Percentiles rank a stretch among this genome's conserved stretches.
phyloP scores from a whole-genome alignment of 2,888 invertebrate genomes.

The Noctua comes region DNA sequence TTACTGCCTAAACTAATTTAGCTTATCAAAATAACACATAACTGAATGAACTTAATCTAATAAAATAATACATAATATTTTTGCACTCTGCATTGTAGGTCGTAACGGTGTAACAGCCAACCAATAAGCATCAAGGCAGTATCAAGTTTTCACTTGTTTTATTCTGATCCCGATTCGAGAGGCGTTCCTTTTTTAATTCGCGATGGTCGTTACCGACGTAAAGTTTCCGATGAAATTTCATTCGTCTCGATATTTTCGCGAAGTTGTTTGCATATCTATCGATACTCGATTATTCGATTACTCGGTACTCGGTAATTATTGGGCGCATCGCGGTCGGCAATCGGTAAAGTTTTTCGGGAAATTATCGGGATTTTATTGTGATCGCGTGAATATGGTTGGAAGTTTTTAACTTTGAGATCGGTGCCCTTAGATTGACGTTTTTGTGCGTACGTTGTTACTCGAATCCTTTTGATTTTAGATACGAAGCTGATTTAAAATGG shows the following conservation, averaged over 20 bases:
- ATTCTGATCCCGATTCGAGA: constrained; percentile 49
- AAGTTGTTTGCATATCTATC: constrained; percentile 72
- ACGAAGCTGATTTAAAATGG: neutral
- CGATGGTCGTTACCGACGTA: constrained; percentile 55
- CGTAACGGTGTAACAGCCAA: constrained; percentile 61
- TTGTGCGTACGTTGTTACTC: neutral
- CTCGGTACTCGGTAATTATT: constrained; percentile 50
- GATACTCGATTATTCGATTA: constrained; percentile 46
- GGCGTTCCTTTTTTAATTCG: constrained; percentile 55
- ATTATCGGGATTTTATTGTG: constrained; percentile 45
- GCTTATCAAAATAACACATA: no score
- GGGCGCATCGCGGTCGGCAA: constrained; percentile 35
- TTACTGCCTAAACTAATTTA: no score
- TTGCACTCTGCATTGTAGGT: neutral
- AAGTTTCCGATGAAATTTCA: constrained; percentile 66
- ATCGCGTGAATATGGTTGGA: constrained; percentile 16
- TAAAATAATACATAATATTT: no score
- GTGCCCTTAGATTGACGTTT: constrained; percentile 11
- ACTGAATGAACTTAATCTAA: no score
- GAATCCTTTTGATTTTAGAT: neutral
- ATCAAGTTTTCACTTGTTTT: constrained; percentile 62
- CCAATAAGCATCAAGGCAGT: constrained; percentile 37
- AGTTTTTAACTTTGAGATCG: constrained; percentile 19
- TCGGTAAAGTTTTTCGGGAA: constrained; percentile 41
- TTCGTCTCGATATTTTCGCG: constrained; percentile 59